Base-by-base conservation (phyloP, 2,113 vertebrate species). In the Morone chrysops region DNA sequence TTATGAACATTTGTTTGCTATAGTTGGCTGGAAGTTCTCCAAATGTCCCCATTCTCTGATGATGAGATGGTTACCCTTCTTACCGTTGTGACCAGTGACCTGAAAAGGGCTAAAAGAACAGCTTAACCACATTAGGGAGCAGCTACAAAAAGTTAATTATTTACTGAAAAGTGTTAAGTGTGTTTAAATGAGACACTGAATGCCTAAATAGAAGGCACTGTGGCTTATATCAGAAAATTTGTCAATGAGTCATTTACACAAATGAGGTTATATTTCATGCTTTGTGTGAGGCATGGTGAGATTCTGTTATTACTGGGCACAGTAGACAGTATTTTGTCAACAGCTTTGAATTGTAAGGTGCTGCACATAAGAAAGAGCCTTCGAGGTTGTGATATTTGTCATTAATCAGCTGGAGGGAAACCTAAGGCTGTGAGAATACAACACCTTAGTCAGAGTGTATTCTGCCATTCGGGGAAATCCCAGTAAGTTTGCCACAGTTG, bases 361-460 rank as follows among this genome's bases (percentile, higher is more conserved):
- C 38, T 17, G 10, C 17, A 18, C 54, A 53, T 10, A 16, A 31
- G 47, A 63, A 20, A 51, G 16, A 66, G 11, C n/a, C 12, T 41
- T n/a, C 54, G 11, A 59, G 41, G 67, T 68, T 0, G 7, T n/a
- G 72, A 41, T 76, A 66, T 50, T 48, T 40, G 61, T 81, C 72
- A 85, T 76, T 56, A 51, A 59, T 81, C 78, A 74, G 79, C 62
- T 69, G 75, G 50, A 63, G 57, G 57, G 57, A 73, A 74, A 57
- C 73, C 47, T 16, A 47, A 54, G 14, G 13, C 59, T 66, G 47
- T 43, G 1, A 25, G 36, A 65, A 59, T n/a, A 53, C 3, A 59
- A 14, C 5, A 14, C 45, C 40, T 51, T 6, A 11, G 31, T 57
- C 22, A n/a, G 22, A 16, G 17, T 2, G 10, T 61, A 14, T 47